Percentiles rank a stretch among this genome's conserved stretches.
These are phyloP conservation scores for Graphium colonna DNA, from an alignment of 2,888 invertebrate genomes.

Conservation along the genomic window DNA sequence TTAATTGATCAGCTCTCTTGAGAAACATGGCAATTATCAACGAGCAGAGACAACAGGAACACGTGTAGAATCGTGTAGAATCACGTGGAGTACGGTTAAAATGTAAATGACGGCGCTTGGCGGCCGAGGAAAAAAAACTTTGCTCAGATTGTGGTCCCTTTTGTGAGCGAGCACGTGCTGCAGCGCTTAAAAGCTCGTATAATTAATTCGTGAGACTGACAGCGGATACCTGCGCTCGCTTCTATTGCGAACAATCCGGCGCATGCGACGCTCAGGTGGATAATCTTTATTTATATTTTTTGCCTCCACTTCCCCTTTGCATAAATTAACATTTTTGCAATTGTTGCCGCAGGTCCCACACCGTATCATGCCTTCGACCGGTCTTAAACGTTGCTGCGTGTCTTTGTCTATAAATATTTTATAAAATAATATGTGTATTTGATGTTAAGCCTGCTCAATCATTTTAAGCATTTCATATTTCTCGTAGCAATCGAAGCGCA, in stretches of 20 bases:
- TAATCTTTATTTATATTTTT: slow-evolving; percentile 71
- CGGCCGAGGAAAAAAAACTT: slow-evolving; percentile 39
- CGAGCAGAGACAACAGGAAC: slow-evolving; percentile 18
- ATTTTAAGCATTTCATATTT: slow-evolving; percentile 20
- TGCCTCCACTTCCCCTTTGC: slow-evolving; percentile 75
- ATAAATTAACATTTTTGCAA: slow-evolving; percentile 71
- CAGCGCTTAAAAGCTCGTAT: slow-evolving; percentile 47
- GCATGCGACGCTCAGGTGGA: slow-evolving; percentile 70
- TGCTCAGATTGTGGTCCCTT: slow-evolving; percentile 40
- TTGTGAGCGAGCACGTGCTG: slow-evolving; percentile 51
- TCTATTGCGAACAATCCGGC: slow-evolving; percentile 53
- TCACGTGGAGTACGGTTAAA: slow-evolving; percentile 28
- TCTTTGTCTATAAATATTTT: neutral
- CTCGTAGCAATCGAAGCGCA: slow-evolving; percentile 22
- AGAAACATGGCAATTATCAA: slow-evolving; percentile 24
- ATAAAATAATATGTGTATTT: neutral
- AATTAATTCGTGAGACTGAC: slow-evolving; percentile 66
- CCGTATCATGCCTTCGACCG: neutral
- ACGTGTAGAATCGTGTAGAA: slow-evolving; percentile 14
- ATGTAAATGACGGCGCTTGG: slow-evolving; percentile 44
- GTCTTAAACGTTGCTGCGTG: neutral
- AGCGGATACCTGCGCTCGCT: slow-evolving; percentile 51
- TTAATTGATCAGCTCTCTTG: slow-evolving; percentile 49
- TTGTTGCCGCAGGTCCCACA: slow-evolving; percentile 34
- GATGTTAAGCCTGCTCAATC: neutral